Base-by-base conservation (phyloP, 2,888 invertebrate genomes). In the Petrolisthes manimaculis region DNA sequence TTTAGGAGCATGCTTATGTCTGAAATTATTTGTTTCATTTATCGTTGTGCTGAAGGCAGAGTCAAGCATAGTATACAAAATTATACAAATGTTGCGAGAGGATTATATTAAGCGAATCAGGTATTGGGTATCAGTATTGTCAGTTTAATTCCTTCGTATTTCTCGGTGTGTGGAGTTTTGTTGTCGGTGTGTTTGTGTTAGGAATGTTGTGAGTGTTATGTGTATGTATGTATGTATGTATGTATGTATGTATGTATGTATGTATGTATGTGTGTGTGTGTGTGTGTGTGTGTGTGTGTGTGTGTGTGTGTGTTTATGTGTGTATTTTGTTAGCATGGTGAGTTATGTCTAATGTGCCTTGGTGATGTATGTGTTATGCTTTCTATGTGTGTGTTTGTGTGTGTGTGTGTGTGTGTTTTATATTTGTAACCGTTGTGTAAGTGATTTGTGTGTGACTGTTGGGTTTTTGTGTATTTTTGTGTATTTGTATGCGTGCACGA, bases 211-310 rank as follows among this genome's bases (percentile, higher is more conserved):
- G 61, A 18, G 9, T 61, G 1, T 61, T 12, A 12, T 80, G 18
- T 12, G 56, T 55, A 55, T 80, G 56, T 24, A n/a, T 80, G 5
- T 80, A 55, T 37, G n/a, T 24, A 51, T 6, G 78, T 80, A 21
- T 55, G 80, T 54, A 21, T 24, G 24, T 80, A 55, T 80, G 80
- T 55, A 4, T 54, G 54, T 9, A 1, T 14, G 1, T 8, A 21
- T 80, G 80, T 80, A 55, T 55, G 56, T 55, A 55, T 80, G 79
- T 55, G 55, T 79, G 55, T 55, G 55, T 79, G 79, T 79, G 55
- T 55, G 55, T 55, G 37, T 79, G 79, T 55, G 55, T 79, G 54
- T 55, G 55, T 51, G 53, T 78, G 21, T 78, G 78, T 79, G 55
- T 55, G 56, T 12, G n/a, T 54, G 79, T 6, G 55, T 79, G 79